Evolutionary conservation across 2,113 vertebrate species (phyloP).

Genomic region (Hippocampus zosterae): DNA sequence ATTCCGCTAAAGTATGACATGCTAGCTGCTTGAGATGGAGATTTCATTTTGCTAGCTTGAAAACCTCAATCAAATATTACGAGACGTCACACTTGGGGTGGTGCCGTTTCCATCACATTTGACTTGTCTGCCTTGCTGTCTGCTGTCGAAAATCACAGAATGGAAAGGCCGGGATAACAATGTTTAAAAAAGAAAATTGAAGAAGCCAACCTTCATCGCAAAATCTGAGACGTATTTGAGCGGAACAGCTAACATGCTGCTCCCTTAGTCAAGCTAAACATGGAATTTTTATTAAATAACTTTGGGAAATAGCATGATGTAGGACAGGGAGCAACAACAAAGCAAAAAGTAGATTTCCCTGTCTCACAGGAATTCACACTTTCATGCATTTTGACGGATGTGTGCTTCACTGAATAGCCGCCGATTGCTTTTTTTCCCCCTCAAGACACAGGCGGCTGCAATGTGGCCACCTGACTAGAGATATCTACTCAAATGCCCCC

Average conservation of each 20-base stretch:
- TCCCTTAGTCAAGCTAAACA: slow-evolving; percentile 54
- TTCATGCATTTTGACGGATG: slow-evolving; percentile 40
- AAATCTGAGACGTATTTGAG: slow-evolving; percentile 43
- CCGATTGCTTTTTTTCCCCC: slow-evolving; percentile 26
- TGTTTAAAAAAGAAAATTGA: slow-evolving; percentile 42
- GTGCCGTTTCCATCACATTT: slow-evolving; percentile 26
- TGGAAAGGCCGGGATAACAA: slow-evolving; percentile 37
- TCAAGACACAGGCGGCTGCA: slow-evolving; percentile 30
- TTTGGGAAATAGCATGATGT: slow-evolving; percentile 24
- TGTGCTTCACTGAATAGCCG: slow-evolving; percentile 26
- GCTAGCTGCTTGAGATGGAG: neutral
- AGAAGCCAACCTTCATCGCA: slow-evolving; percentile 19
- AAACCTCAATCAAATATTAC: slow-evolving; percentile 32
- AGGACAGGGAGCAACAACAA: slow-evolving; percentile 20
- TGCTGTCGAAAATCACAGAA: slow-evolving; percentile 19
- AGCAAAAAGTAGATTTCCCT: slow-evolving; percentile 7
- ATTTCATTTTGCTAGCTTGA: neutral
- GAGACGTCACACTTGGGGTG: slow-evolving; percentile 28
- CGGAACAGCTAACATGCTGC: slow-evolving; percentile 42
- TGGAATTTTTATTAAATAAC: slow-evolving; percentile 21
- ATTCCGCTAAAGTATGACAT: slow-evolving; percentile 8
- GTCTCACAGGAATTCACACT: slow-evolving; percentile 41
- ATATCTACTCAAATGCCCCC: slow-evolving; percentile 48
- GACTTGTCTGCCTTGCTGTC: slow-evolving; percentile 25
- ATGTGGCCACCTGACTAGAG: slow-evolving; percentile 46